Evolutionary conservation across 2,888 invertebrate genomes (phyloP).

Genomic region (Lasioglossum malachurum): DNA sequence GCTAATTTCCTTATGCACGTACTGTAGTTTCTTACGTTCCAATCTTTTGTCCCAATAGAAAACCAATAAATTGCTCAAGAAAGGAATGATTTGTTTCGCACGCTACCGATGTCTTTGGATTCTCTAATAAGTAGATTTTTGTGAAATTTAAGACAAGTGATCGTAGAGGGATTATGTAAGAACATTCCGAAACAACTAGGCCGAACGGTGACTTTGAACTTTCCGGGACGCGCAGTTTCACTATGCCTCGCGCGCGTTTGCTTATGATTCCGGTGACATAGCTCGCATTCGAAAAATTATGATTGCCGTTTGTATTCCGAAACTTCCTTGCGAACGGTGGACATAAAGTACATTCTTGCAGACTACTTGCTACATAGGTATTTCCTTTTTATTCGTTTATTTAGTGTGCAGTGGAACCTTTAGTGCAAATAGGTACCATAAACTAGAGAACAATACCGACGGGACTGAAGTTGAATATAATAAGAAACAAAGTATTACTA

Average conservation of each 20-base stretch:
- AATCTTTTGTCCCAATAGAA: background rate
- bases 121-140: background rate
- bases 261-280: background rate
- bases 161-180: background rate
- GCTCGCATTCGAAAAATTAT: background rate
- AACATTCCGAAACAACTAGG: background rate
- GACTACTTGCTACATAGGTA: background rate
- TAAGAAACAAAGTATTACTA: background rate
- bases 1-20: background rate
- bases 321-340: background rate
- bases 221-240: background rate
- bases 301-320: background rate
- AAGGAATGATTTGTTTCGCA: background rate
- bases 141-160: background rate
- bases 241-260: background rate
- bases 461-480: background rate
- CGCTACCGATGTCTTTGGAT: background rate
- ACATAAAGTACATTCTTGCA: background rate
- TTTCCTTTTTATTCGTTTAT: background rate
- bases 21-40: background rate
- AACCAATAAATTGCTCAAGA: background rate
- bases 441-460: background rate
- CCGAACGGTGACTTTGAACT: conserved; percentile 10
- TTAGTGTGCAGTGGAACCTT: background rate
- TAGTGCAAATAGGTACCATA: background rate